Percentiles rank a stretch among this genome's conserved stretches.
Conservation (phyloP, 2,888 invertebrate species). For the Laspeyria flexula region DNA sequence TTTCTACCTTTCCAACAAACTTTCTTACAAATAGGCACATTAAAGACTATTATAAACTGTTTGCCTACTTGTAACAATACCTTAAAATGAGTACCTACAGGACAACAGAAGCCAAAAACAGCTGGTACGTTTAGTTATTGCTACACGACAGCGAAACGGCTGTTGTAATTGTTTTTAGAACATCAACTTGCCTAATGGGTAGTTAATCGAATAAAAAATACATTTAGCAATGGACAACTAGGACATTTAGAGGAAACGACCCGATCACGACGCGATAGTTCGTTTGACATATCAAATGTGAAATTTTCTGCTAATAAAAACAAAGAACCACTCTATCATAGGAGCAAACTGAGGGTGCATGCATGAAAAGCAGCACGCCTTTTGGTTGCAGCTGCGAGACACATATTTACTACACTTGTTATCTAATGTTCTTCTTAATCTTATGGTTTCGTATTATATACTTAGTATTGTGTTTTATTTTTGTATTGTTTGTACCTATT, state of each 20-base stretch:
- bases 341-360: too few species aligned
- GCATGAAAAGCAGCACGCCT: too few species aligned
- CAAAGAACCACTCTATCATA: too few species aligned
- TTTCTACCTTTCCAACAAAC: too few species aligned
- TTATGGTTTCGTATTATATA: too few species aligned
- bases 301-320: too few species aligned
- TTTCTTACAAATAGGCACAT: not conserved
- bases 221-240: constrained; percentile 28
- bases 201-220: constrained; percentile 56
- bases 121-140: constrained; percentile 20
- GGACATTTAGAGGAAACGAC: constrained; percentile 7
- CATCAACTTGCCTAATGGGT: constrained; percentile 51
- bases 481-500: too few species aligned
- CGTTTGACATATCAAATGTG: too few species aligned
- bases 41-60: not conserved
- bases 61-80: not conserved
- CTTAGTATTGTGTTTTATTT: too few species aligned
- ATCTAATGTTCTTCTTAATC: too few species aligned
- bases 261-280: constrained; percentile 24
- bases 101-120: constrained; percentile 6
- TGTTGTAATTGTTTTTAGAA: constrained; percentile 33
- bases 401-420: too few species aligned
- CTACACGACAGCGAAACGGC: constrained; percentile 16
- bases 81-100: not conserved
- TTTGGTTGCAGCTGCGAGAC: too few species aligned